phyloP scores from a whole-genome alignment of 2,113 vertebrate genomes.

The Aptenodytes forsteri region DNA sequence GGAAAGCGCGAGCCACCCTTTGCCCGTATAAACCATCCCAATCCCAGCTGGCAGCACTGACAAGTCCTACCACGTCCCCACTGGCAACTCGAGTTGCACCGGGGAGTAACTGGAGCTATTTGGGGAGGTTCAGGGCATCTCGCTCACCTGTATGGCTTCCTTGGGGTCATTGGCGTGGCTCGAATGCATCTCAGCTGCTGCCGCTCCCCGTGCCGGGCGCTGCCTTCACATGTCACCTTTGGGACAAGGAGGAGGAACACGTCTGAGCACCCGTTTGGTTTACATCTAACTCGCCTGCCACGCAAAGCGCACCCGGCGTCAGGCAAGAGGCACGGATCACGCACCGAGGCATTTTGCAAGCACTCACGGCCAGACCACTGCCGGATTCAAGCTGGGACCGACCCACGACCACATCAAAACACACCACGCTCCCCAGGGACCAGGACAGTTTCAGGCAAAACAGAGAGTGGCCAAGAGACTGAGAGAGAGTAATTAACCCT shows the following conservation, averaged over 20 bases:
- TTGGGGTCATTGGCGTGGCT: constrained; percentile 78
- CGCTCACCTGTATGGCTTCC: constrained; percentile 83
- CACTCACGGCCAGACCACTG: accelerated
- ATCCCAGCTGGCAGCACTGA: neutral
- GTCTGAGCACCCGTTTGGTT: neutral
- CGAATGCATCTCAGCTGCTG: constrained; percentile 83
- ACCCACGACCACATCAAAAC: accelerated
- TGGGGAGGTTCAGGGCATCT: neutral
- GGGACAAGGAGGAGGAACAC: constrained; percentile 1
- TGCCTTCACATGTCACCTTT: constrained; percentile 78
- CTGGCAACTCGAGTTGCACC: neutral
- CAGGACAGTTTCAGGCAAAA: neutral
- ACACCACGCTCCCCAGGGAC: accelerated
- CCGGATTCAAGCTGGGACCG: neutral
- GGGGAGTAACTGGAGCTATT: neutral
- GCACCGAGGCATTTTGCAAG: accelerated
- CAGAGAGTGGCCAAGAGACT: neutral
- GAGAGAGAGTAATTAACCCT: neutral
- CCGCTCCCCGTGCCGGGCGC: neutral
- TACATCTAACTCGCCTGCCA: neutral
- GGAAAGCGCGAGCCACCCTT: neutral
- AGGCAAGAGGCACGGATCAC: accelerated
- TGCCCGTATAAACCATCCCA: neutral
- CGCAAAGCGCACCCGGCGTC: neutral
- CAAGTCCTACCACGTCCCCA: accelerated